These are phyloP conservation scores for Lasioglossum leucozonium DNA, from an alignment of 2,888 invertebrate species.

Conservation along the genomic window DNA sequence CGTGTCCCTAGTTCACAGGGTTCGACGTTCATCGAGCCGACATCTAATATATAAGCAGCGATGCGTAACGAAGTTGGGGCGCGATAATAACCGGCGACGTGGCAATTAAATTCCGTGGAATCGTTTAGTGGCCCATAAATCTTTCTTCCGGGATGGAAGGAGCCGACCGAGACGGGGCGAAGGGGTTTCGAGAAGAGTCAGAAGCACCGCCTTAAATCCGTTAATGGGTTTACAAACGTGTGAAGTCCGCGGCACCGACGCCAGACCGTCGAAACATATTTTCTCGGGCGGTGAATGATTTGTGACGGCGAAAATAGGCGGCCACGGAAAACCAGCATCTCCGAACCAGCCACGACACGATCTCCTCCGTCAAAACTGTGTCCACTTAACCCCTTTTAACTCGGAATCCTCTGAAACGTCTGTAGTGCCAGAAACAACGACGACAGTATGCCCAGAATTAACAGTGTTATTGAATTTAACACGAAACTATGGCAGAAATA, in stretches of 20 bases:
- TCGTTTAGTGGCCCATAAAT: constrained; percentile 73
- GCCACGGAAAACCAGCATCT: constrained; percentile 57
- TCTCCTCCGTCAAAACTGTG: background rate
- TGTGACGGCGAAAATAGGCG: constrained; percentile 75
- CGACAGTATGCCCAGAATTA: background rate
- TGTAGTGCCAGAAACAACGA: background rate
- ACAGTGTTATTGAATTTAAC: background rate
- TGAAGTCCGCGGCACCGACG: constrained; percentile 57
- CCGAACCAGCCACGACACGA: constrained; percentile 32
- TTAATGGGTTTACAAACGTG: constrained; percentile 75
- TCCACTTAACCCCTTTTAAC: background rate
- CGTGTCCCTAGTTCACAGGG: constrained; percentile 29
- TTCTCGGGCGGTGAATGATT: constrained; percentile 75
- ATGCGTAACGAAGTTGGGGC: constrained; percentile 63
- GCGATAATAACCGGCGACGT: constrained; percentile 71
- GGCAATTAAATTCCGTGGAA: constrained; percentile 74
- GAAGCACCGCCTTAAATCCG: constrained; percentile 69
- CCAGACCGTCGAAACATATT: constrained; percentile 68
- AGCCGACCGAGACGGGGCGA: constrained; percentile 24
- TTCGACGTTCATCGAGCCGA: constrained; percentile 57
- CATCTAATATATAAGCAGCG: constrained; percentile 62
- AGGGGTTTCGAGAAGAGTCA: constrained; percentile 15
- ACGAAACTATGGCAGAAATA: background rate
- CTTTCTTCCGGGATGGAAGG: constrained; percentile 66
- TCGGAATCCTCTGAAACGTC: background rate